Base-by-base conservation (phyloP, 1,140 invertebrate genomes). In the Hesperophylax magnus region DNA sequence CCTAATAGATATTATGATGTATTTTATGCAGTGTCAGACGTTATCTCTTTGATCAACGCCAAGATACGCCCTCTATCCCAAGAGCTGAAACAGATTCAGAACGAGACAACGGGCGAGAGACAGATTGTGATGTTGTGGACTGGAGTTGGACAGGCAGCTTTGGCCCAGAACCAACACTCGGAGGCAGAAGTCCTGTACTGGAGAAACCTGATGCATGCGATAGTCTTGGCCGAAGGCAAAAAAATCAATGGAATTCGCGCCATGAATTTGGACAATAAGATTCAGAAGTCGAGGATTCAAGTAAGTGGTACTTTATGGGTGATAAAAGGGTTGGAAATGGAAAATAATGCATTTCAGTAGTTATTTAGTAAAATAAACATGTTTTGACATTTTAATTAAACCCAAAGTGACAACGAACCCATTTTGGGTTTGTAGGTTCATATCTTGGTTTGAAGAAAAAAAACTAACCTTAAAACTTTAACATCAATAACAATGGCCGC, bases 41-140 rank as follows among this genome's bases (percentile, higher is more conserved):
- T 89, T n/a, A 81, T 88, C 0, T 82, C 86, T 78, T 82, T 85
- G 60, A 87, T 90, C 39, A 90, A 90, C 80, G 80, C 86, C 54
- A 67, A 86, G 71, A 88, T 90, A 20, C 85, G 83, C 69, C 86
- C 85, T 27, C 85, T 86, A 34, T 84, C 88, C 74, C 88, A 90
- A 81, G 75, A 67, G 34, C 86, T 90, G 17, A 89, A 89, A 52
- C 15, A 20, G 71, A 85, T 86, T 1, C 86, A 84, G 63, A 86
- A 89, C 85, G 88, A 90, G 81, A 56, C 86, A 0, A 88, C 86
- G 0, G 80, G 85, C 75, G 87, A 88, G 77, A 81, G 86, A 77
- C 84, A 87, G 17, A 24, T 89, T 4, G 84, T 90, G 24, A 89
- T 90, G 58, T 58, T 89, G 5, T 88, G 86, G 39, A 81, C 87